These are phyloP conservation scores for Acropora tenuis DNA, from an alignment of 64 coral and sea anemone species.

Conservation along the genomic window DNA sequence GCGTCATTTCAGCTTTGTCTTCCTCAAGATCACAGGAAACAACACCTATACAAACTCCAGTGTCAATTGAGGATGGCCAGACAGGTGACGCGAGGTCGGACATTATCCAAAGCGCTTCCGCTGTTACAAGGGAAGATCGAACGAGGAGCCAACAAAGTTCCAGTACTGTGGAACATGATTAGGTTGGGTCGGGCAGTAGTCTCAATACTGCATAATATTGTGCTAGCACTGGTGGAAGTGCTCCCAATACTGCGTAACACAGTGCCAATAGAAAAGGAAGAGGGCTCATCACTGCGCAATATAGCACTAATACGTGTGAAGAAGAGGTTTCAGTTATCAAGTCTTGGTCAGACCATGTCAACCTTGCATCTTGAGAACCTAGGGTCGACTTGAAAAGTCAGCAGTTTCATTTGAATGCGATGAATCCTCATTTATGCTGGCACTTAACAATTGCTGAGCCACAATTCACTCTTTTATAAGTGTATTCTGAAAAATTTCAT, in stretches of 20 bases:
- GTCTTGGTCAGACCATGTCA: too few relatives aligned
- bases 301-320: too few relatives aligned
- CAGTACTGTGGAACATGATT: neutral
- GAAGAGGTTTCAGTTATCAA: too few relatives aligned
- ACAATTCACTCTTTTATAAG: too few relatives aligned
- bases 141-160: neutral
- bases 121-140: neutral
- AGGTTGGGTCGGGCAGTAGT: neutral
- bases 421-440: too few relatives aligned
- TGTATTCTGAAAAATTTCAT: too few relatives aligned
- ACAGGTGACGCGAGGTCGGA: neutral
- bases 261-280: too few relatives aligned
- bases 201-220: neutral
- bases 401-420: too few relatives aligned
- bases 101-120: neutral
- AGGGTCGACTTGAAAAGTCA: too few relatives aligned
- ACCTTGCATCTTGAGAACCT: too few relatives aligned
- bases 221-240: neutral
- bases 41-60: neutral
- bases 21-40: neutral
- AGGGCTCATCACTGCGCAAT: too few relatives aligned
- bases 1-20: constrained; percentile 45
- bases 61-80: neutral
- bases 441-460: too few relatives aligned
- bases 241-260: neutral